These are phyloP conservation scores for Pemphigus obesinymphae DNA, from an alignment of 1,140 invertebrate genomes.

Conservation along the genomic window DNA sequence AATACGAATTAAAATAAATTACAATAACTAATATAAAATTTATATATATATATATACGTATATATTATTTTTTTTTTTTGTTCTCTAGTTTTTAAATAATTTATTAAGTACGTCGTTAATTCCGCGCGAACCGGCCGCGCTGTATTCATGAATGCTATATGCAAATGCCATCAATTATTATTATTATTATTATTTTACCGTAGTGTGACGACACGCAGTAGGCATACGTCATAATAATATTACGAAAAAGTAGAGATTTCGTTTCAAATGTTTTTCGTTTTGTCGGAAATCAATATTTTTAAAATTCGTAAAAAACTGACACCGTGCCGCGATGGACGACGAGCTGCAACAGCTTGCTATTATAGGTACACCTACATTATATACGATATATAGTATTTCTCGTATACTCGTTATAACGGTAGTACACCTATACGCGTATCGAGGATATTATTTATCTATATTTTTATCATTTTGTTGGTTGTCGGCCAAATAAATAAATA, in stretches of 20 bases:
- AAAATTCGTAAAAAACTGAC: too few relatives aligned
- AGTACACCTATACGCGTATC: background rate
- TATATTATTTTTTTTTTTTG: too few relatives aligned
- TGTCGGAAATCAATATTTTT: too few relatives aligned
- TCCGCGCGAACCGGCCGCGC: background rate
- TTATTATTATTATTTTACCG: background rate
- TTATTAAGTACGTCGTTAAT: background rate
- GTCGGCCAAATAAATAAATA: too few relatives aligned
- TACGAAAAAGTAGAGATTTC: too few relatives aligned
- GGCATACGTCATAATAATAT: too few relatives aligned
- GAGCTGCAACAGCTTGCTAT: too few relatives aligned
- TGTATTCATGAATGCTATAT: background rate
- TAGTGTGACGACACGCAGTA: too few relatives aligned
- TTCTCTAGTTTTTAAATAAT: background rate
- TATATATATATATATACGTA: background rate
- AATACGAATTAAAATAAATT: slow-evolving; percentile 35
- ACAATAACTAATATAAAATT: slow-evolving; percentile 17
- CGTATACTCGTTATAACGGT: too few relatives aligned
- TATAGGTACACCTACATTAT: too few relatives aligned
- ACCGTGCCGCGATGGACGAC: background rate
- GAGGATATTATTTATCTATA: background rate
- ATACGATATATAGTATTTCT: too few relatives aligned
- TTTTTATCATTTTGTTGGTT: background rate
- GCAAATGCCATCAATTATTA: background rate
- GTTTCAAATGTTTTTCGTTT: too few relatives aligned